A percentile compares a stretch with the other conserved stretches of the same genome.
phyloP scores from a whole-genome alignment of 2,888 invertebrate genomes.

The Eristalinus sepulchralis region DNA sequence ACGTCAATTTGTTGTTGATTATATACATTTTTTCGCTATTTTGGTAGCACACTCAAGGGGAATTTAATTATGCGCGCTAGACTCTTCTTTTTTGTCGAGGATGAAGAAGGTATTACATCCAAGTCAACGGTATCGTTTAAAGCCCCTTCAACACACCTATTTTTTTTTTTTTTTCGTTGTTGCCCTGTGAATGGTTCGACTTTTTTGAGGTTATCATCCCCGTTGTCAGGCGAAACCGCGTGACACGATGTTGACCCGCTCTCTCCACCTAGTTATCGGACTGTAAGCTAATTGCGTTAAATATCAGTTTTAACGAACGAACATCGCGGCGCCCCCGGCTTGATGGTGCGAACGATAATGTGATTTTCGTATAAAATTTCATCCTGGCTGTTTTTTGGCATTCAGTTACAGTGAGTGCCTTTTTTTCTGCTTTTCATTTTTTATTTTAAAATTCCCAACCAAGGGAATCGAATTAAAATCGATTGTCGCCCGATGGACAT shows the following conservation, averaged over 20 bases:
- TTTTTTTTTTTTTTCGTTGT: background rate
- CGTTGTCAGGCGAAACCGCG: conserved; percentile 55
- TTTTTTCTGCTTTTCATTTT: conserved; percentile 14
- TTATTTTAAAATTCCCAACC: conserved; percentile 47
- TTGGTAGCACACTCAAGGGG: conserved; percentile 35
- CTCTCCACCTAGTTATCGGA: conserved; percentile 54
- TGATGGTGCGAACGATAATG: conserved; percentile 56
- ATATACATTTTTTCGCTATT: conserved; percentile 1
- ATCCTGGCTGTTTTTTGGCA: conserved; percentile 37
- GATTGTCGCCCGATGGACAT: conserved; percentile 54
- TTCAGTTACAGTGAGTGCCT: background rate
- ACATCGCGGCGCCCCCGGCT: conserved; percentile 32
- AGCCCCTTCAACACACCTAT: background rate
- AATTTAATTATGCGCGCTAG: conserved; percentile 66
- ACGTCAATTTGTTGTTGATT: conserved; percentile 54
- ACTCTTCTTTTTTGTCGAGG: background rate
- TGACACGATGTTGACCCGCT: conserved; percentile 56
- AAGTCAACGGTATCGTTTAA: conserved; percentile 31
- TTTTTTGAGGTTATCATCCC: conserved; percentile 56
- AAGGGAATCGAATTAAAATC: conserved; percentile 63
- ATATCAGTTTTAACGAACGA: conserved; percentile 58
- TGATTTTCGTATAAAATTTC: conserved; percentile 64
- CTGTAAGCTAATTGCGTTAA: conserved; percentile 66
- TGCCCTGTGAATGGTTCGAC: conserved; percentile 36
- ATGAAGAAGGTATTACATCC: conserved; percentile 12